Evolutionary conservation across 2,113 vertebrate genomes (phyloP), one percentile per base, ranked within the genome.

Genomic region (Chionodraco myersi): DNA sequence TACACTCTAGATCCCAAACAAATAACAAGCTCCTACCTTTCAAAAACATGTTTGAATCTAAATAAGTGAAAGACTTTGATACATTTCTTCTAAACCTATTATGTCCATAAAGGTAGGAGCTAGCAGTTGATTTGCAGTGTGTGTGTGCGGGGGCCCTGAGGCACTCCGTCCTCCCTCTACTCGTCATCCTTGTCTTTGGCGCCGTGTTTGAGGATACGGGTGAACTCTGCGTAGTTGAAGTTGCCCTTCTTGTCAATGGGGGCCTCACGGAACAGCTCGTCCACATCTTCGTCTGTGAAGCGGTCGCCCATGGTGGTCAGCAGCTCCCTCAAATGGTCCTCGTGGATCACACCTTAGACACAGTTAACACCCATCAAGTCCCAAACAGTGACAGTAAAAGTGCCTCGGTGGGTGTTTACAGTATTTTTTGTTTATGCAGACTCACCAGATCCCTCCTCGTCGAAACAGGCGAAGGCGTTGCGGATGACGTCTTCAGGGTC

Each of bases 201-300:
- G 0, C 98, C 98, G 0, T 99, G 98, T 86, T 99, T 99, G 85
- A 99, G 96, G 90, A 99, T 99, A 90, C 98, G 97, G 49, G 98
- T 99, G 95, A 99, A 99, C 91, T 99, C 98, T 48, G 97, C 97
- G 0, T 99, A 99, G 94, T 99, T 99, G 94, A 99, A 99, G 92
- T 99, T 99, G 92, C 98, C 97, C 90, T 98, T 99, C 91, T 98
- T 98, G 92, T 99, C 98, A 0, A 99, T 99, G 82, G 98, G 98
- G 0, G 98, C 98, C 90, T 99, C 98, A 0, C 98, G 95, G 94
- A 97, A 99, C 91, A 99, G 96, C 95, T 99, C 98, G 1, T 99
- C 98, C 89, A 99, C 98, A 41, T 99, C 98, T 79, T 99, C 98
- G 0, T 99, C 98, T 0, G 97, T 98, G 95, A 99, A 99, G 75